phyloP scores from a whole-genome alignment of 1,140 invertebrate genomes.

The Zaprionus taronus region DNA sequence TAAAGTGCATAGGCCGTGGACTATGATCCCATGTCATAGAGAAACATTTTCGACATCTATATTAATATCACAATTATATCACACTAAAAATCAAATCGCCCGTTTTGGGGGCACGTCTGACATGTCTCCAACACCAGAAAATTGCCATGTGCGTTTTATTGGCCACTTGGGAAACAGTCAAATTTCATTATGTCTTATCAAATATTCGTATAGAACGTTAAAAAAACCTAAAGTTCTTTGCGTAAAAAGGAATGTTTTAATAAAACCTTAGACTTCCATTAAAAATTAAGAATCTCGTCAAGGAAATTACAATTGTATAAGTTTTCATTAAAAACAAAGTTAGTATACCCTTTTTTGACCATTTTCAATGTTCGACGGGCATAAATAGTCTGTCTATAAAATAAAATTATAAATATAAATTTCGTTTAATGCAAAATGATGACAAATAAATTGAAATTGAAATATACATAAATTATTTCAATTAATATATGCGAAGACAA shows the following conservation, averaged over 20 bases:
- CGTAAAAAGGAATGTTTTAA: neutral
- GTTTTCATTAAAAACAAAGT: neutral
- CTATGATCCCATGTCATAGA: conserved; percentile 2
- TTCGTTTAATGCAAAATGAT: no score
- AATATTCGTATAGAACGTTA: neutral
- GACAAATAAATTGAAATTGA: neutral
- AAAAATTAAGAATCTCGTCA: neutral
- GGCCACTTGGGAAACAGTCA: conserved; percentile 6
- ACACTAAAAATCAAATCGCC: conserved; percentile 9
- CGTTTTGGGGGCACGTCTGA: conserved; percentile 28
- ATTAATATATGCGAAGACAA: neutral
- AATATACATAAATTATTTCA: neutral
- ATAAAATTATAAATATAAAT: neutral
- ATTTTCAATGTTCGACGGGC: no score
- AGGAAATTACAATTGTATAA: neutral
- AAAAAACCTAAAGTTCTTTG: neutral
- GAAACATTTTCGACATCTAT: conserved; percentile 35
- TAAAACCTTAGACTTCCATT: neutral
- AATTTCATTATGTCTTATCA: conserved; percentile 22
- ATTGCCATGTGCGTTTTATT: conserved; percentile 31
- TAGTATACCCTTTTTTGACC: no score
- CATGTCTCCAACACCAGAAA: neutral
- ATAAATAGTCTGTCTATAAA: neutral
- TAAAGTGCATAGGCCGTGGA: neutral
- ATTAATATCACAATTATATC: conserved; percentile 18